Base-by-base conservation (phyloP, 2,797 vertebrate species). In the Coregonus suidteri region DNA sequence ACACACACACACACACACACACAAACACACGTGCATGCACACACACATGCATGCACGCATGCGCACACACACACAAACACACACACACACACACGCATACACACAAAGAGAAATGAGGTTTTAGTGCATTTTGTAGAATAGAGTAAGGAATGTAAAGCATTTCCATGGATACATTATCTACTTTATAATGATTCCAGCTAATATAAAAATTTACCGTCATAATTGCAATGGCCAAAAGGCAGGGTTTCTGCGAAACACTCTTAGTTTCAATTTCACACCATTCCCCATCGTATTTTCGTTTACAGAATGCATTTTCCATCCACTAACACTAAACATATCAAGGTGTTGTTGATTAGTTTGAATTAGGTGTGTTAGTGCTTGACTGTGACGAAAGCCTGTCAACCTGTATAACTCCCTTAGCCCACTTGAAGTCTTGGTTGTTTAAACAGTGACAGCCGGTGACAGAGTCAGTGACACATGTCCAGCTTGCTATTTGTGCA, bases 401-500 rank as follows among this genome's bases (percentile, higher is more conserved):
- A 6, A 1, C 59, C 20, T 16, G 59, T 62, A 62, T 25, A 20
- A 7, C n/a, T 20, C 7, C 7, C n/a, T 62, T 62, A 25, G 59
- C 53, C 51, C 20, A 2, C 47, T 72, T 14, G 7, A 25, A 15
- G 47, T 47, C 41, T n/a, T 13, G 14, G 47, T 53, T 71, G 47
- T 71, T 53, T 53, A 54, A 52, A 71, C 47, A 31, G 47, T 15
- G n/a, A 14, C 70, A 51, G 1, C 47, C 4, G 3, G 51, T 71
- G 47, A 53, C 70, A 52, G n/a, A 2, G 70, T 14, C 30, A 25
- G n/a, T 31, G 37, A 14, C 72, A n/a, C 15, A 34, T 20, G 14
- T n/a, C 53, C 30, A 2, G 11, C 30, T 59, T 73, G 72, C 72
- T 73, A 73, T 73, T 73, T 73, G 53, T 59, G 20, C 53, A 73